Percentiles rank a stretch among this genome's conserved stretches.
These are phyloP conservation scores for Anthophora plumipes DNA, from an alignment of 2,888 invertebrate genomes.

Conservation along the genomic window DNA sequence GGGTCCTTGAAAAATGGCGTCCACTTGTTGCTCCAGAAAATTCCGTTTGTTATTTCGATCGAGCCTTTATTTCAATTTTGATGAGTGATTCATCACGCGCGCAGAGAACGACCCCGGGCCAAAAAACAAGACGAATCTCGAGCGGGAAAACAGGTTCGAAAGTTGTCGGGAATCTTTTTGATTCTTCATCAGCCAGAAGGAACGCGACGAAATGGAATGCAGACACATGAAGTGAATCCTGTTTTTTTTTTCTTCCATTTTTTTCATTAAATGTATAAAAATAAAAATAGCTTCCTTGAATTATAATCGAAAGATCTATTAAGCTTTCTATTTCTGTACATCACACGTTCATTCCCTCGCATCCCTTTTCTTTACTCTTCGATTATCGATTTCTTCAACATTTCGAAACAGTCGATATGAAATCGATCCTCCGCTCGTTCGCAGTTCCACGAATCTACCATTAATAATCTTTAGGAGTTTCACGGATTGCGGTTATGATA, in stretches of 20 bases:
- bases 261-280: background rate
- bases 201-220: background rate
- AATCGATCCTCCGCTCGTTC: constrained; percentile 31
- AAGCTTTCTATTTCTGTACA: background rate
- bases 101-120: background rate
- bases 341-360: background rate
- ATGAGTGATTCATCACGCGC: constrained; percentile 37
- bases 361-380: background rate
- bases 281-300: background rate
- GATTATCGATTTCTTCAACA: background rate
- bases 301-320: background rate
- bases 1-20: constrained; percentile 13
- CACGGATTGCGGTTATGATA: constrained; percentile 43
- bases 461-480: constrained; percentile 33
- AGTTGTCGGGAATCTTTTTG: constrained; percentile 29
- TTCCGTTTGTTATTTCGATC: constrained; percentile 32
- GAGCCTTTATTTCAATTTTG: constrained; percentile 32
- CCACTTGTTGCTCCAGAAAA: constrained; percentile 17
- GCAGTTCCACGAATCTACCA: constrained; percentile 35
- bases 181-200: background rate
- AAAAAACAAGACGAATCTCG: constrained; percentile 18
- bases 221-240: background rate
- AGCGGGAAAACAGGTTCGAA: constrained; percentile 24
- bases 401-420: constrained; percentile 28
- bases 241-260: background rate